phyloP scores from a whole-genome alignment of 2,888 invertebrate genomes.

The Nymphalis urticae region DNA sequence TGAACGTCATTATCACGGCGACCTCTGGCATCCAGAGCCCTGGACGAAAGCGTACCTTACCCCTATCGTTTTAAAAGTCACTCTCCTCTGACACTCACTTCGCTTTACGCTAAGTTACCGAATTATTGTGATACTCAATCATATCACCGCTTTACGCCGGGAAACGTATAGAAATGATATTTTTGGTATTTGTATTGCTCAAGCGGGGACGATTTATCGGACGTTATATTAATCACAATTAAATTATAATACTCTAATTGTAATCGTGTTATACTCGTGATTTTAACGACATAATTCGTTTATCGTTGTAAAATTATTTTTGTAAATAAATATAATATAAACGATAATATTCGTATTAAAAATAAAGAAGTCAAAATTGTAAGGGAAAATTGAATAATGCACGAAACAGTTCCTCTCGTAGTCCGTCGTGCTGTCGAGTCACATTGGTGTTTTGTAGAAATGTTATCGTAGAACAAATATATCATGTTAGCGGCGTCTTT shows the following conservation, averaged over 20 bases:
- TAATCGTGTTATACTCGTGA: slow-evolving; percentile 47
- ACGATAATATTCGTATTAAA: slow-evolving; percentile 45
- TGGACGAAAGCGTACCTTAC: slow-evolving; percentile 2
- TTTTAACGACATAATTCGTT: slow-evolving; percentile 44
- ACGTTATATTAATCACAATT: slow-evolving; percentile 53
- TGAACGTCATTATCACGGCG: slow-evolving; percentile 8
- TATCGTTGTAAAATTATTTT: slow-evolving; percentile 56
- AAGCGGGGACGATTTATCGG: slow-evolving; percentile 62
- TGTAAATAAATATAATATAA: slow-evolving; percentile 59
- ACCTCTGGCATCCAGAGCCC: neutral
- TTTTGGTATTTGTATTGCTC: slow-evolving; percentile 79
- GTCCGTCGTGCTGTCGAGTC: slow-evolving; percentile 75
- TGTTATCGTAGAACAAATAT: slow-evolving; percentile 39
- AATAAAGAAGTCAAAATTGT: slow-evolving; percentile 69
- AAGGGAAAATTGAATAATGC: slow-evolving; percentile 67
- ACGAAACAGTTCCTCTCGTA: slow-evolving; percentile 81
- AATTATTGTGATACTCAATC: slow-evolving; percentile 68
- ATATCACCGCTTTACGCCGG: slow-evolving; percentile 72
- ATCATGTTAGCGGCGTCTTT: slow-evolving; percentile 56
- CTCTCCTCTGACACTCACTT: slow-evolving; percentile 21
- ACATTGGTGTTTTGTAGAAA: slow-evolving; percentile 56
- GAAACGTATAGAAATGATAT: slow-evolving; percentile 64
- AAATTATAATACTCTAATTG: slow-evolving; percentile 55
- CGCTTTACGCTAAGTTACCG: slow-evolving; percentile 42
- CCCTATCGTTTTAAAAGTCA: neutral